A percentile compares a stretch with the other conserved stretches of the same genome.
These are phyloP conservation scores for Grammomys dolichurus DNA, from an alignment of 2,113 vertebrate genomes.

Conservation along the genomic window DNA sequence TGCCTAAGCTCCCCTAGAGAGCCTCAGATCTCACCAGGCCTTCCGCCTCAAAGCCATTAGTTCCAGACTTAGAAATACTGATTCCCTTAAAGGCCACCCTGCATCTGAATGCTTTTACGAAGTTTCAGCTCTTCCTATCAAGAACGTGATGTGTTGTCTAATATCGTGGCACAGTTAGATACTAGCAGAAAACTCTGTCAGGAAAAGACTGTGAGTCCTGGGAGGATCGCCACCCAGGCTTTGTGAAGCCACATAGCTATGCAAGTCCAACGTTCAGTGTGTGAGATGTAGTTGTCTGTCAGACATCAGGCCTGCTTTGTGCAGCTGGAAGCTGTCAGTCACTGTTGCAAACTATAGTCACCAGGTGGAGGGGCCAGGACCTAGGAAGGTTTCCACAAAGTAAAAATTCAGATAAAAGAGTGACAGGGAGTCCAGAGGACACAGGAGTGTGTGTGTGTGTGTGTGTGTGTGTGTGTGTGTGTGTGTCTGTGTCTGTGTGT, in stretches of 20 bases:
- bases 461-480: neutral
- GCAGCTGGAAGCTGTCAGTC: slow-evolving; percentile 82
- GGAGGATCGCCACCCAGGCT: neutral
- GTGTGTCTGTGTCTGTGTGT: neutral
- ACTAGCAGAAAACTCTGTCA: neutral
- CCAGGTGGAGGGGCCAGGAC: slow-evolving; percentile 72
- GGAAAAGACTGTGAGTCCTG: neutral
- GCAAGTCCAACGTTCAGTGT: slow-evolving; percentile 34
- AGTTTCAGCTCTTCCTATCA: neutral
- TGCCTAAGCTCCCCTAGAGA: neutral
- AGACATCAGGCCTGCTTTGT: slow-evolving; percentile 79
- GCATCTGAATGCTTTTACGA: neutral
- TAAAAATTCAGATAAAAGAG: slow-evolving; percentile 82
- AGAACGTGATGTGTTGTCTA: slow-evolving; percentile 2
- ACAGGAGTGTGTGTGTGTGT: neutral
- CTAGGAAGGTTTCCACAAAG: slow-evolving; percentile 80
- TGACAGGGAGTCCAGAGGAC: slow-evolving; percentile 61
- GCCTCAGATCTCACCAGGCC: neutral
- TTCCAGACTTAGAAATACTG: neutral
- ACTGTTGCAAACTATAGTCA: slow-evolving; percentile 78
- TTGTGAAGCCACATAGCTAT: slow-evolving; percentile 44
- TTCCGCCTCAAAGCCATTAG: neutral
- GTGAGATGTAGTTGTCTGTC: slow-evolving; percentile 76
- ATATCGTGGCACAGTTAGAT: neutral
- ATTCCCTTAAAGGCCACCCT: neutral